phyloP scores from a whole-genome alignment of 2,888 invertebrate species.

The Stenotaenia linearis region DNA sequence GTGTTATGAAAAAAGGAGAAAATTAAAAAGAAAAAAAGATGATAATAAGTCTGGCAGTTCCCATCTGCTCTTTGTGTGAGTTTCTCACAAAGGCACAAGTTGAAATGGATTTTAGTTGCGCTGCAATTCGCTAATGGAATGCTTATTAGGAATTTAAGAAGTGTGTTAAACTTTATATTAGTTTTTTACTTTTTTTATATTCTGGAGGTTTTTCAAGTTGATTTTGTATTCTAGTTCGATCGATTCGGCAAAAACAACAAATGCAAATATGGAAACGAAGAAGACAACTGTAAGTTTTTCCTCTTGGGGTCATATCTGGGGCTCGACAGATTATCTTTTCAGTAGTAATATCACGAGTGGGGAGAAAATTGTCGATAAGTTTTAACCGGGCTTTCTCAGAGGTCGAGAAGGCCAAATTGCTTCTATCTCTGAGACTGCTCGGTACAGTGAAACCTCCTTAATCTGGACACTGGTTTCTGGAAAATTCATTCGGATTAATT shows the following conservation, averaged over 20 bases:
- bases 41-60: conserved; percentile 1
- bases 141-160: neutral
- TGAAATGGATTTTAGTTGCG: neutral
- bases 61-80: conserved; percentile 8
- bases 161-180: neutral
- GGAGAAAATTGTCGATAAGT: too few relatives aligned
- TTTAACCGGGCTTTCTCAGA: too few relatives aligned
- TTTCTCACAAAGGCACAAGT: conserved; percentile 14
- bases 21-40: neutral
- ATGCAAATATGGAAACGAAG: conserved; percentile 3
- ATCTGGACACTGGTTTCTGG: too few relatives aligned
- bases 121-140: neutral
- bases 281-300: conserved; percentile 10
- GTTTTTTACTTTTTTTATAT: neutral
- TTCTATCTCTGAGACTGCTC: too few relatives aligned
- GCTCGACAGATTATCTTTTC: too few relatives aligned
- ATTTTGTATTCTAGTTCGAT: neutral
- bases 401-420: too few relatives aligned
- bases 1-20: neutral
- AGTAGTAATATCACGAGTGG: too few relatives aligned
- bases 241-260: neutral
- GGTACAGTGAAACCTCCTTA: too few relatives aligned
- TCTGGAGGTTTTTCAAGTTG: too few relatives aligned
- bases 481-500: too few relatives aligned
- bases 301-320: neutral